Evolutionary conservation across 2,113 vertebrate species (phyloP).

Genomic region (Oxyura jamaicensis): DNA sequence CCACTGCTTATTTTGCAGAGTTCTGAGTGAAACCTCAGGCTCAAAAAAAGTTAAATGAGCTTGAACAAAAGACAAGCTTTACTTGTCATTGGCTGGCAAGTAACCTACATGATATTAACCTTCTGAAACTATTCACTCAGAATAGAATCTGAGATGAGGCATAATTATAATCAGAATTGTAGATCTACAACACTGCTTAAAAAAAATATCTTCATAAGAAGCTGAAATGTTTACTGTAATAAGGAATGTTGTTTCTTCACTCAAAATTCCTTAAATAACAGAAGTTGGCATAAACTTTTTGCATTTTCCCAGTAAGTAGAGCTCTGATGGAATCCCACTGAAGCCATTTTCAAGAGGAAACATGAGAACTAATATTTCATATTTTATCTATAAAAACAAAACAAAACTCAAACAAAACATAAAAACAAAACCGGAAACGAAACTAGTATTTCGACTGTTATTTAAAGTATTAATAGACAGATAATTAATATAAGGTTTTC

Average conservation of each 20-base stretch:
- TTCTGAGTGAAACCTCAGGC: constrained; percentile 41
- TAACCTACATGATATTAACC: neutral
- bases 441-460: neutral
- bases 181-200: neutral
- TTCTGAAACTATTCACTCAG: neutral
- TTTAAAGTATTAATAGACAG: neutral
- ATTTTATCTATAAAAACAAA: neutral
- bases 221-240: neutral
- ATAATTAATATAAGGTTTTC: neutral
- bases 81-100: neutral
- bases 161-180: neutral
- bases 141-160: neutral
- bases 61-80: constrained; percentile 54
- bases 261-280: neutral
- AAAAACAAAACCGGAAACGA: neutral
- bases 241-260: neutral
- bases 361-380: too few species aligned
- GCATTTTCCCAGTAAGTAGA: neutral
- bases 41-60: constrained; percentile 64
- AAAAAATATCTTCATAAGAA: neutral
- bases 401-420: neutral
- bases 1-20: constrained; percentile 64
- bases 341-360: neutral
- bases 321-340: neutral
- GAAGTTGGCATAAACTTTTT: neutral